These are phyloP conservation scores for Siniperca chuatsi DNA, from an alignment of 2,113 vertebrate species.

Conservation along the genomic window DNA sequence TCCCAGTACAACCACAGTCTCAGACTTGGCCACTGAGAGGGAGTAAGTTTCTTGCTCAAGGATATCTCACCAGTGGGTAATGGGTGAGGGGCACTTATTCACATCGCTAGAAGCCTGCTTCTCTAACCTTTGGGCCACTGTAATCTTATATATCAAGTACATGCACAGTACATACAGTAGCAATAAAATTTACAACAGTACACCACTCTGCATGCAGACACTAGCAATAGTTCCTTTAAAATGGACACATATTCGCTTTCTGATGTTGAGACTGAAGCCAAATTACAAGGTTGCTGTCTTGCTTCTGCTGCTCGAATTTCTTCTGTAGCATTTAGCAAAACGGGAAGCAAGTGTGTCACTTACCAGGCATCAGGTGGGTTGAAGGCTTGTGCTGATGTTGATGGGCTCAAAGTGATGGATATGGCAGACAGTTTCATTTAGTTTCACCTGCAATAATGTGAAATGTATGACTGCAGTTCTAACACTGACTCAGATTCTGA, in stretches of 20 bases:
- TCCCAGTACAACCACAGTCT: constrained; percentile 10
- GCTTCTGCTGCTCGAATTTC: not conserved
- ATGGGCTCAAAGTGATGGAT: constrained; percentile 43
- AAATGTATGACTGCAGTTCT: constrained; percentile 37
- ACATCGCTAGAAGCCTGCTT: constrained; percentile 34
- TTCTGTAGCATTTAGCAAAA: constrained; percentile 15
- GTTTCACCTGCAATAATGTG: constrained; percentile 47
- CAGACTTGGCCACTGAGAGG: constrained; percentile 16
- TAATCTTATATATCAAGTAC: constrained; percentile 3
- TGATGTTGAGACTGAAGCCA: not conserved
- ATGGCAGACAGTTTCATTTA: constrained; percentile 36
- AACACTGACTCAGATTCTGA: constrained; percentile 10
- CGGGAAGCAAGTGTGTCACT: constrained; percentile 20
- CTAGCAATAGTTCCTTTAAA: not conserved
- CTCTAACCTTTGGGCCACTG: constrained; percentile 37
- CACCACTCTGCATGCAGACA: not conserved
- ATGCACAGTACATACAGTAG: not conserved
- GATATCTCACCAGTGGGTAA: constrained; percentile 34
- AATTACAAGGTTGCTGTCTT: not conserved
- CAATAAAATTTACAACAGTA: not conserved
- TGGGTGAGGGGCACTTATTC: constrained; percentile 40
- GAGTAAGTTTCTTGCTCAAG: constrained; percentile 46
- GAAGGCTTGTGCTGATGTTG: constrained; percentile 20
- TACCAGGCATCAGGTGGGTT: constrained; percentile 16
- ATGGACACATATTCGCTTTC: not conserved